Evolutionary conservation across 2,797 vertebrate species (phyloP), one percentile per base, ranked within the genome.

Genomic region (Pteropus rufus): DNA sequence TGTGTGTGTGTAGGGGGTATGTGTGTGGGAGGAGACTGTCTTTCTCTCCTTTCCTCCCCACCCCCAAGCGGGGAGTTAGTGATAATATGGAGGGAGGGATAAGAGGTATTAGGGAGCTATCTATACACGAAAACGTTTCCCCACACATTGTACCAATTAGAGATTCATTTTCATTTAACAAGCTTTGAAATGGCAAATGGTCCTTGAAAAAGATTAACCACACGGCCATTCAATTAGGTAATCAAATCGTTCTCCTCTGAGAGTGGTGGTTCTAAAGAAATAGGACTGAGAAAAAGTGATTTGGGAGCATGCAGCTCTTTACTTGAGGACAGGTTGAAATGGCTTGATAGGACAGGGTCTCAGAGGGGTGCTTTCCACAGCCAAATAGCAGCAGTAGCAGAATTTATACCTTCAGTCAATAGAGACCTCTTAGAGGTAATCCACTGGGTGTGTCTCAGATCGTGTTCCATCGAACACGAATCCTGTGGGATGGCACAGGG

Each of bases 181-280:
- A 73, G 36, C 24, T 80, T 80, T 69, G 69, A 88, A 83, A 77
- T 54, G 41, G 56, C 56, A 83, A 79, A 34, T 81, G 56, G 64
- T 44, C 36, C 41, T 77, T 65, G 54, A 95, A 96, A 52, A 84
- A 24, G 44, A 88, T 96, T 36, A 93, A 52, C 70, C 62, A 64
- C 23, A 76, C 26, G 12, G 62, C 21, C 41, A 21, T 64, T 85
- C 39, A 69, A 3, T 58, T 72, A 70, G 34, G 52, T 52, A 44
- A 49, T 56, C 14, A 56, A 39, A 41, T 75, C 14, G 36, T 60
- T 76, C 44, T 92, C 73, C 36, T 81, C 39, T 70, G 52, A n/a
- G 44, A 10, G 11, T 58, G 10, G 3, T n/a, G 4, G 49, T 65
- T 84, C 39, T 84, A 12, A 54, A 69, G n/a, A 83, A n/a, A 4